Base-by-base conservation (phyloP, 1,140 invertebrate genomes). In the Limonius californicus region DNA sequence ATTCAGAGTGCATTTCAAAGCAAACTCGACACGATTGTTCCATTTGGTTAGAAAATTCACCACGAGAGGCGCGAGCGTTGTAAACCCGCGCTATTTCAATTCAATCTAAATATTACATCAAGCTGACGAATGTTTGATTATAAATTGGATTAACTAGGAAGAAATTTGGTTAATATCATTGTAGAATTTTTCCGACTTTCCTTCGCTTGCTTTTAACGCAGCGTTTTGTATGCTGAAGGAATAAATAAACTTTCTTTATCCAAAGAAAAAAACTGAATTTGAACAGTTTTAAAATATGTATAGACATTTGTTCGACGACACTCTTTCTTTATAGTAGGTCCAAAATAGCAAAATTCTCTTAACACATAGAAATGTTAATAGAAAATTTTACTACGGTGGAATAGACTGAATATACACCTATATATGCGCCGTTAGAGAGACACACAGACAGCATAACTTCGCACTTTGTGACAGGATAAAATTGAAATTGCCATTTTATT, bases 91-190 rank as follows among this genome's bases (percentile, higher is more conserved):
- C 42, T 57, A 61, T 53, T 59, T 27, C 57, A 55, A 64, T 64
- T 64, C 63, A 60, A 64, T 64, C 58, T 53, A 57, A 53, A 61
- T 60, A 60, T 61, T 56, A 60, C 58, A 57, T 53, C 57, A 57
- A 56, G 57, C 63, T 61, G 63, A 60, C 62, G 62, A 64, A 61
- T 64, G 57, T 60, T 57, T 64, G 63, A 64, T 64, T 64, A 64
- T 64, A 64, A 64, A 64, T 64, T 64, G 63, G 57, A 64, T 64
- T 64, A 64, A 64, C 59, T 61, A 57, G 45, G 59, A 47, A 47
- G 43, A 61, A 64, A 64, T 64, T 53, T 61, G 57, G 57, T 61
- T 57, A 64, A 50, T 64, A 61, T 57, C 56, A 57, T 63, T 60
- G 45, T 21, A 56, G 53, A 61, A 64, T 57, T 61, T 64, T 61